These are phyloP conservation scores for Idaea biselata DNA, from an alignment of 2,888 invertebrate species.

Conservation along the genomic window DNA sequence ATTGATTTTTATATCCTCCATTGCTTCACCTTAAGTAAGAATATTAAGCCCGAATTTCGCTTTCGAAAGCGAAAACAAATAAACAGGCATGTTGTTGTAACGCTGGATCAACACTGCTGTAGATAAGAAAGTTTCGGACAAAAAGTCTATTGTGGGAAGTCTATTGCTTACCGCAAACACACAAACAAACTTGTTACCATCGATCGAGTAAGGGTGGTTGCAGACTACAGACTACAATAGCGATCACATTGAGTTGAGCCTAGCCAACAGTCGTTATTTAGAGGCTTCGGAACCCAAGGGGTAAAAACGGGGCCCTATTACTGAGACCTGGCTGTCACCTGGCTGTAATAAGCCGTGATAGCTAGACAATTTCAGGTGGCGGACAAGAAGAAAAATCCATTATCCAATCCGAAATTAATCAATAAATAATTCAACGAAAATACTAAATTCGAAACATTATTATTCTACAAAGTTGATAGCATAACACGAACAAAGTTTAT, in stretches of 20 bases:
- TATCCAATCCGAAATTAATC: no score
- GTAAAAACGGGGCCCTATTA: no score
- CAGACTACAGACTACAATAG: background rate
- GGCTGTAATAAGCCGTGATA: no score
- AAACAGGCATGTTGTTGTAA: conserved; percentile 3
- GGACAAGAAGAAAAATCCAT: no score
- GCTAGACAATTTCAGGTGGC: no score
- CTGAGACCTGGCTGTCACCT: no score
- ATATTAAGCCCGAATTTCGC: background rate
- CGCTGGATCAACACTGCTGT: conserved; percentile 2
- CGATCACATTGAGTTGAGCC: no score
- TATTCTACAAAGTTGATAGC: conserved; percentile 6
- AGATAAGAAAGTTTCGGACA: conserved; percentile 24
- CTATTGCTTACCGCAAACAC: background rate
- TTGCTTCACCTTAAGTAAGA: no score
- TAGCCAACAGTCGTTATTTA: no score
- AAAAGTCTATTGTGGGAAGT: background rate
- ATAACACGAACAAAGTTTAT: conserved; percentile 43
- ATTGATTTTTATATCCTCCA: no score
- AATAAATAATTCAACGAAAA: no score
- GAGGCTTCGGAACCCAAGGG: no score
- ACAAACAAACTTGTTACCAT: conserved; percentile 3
- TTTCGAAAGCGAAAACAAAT: conserved; percentile 23
- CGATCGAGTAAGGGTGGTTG: background rate
- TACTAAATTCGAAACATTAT: background rate